Base-by-base conservation (phyloP, 1,140 invertebrate genomes). In the Cylas formicarius region DNA sequence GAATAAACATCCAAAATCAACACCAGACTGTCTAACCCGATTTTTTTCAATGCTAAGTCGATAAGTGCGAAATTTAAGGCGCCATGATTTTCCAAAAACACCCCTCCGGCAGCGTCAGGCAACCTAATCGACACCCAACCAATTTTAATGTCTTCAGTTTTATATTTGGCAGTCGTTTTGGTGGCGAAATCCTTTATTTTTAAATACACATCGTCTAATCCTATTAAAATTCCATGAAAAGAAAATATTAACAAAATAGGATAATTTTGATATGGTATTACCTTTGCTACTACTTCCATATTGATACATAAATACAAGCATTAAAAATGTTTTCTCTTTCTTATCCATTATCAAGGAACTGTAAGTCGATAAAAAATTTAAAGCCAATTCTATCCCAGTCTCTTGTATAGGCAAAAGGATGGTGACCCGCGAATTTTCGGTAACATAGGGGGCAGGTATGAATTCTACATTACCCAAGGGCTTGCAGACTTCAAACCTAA, bases 401-500 rank as follows among this genome's bases (percentile, higher is more conserved):
- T 68, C 67, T 48, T 72, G 67, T 0, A 86, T 66, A 1, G 79
- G 77, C 21, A 94, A 57, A 44, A 94, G 61, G 38, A 94, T 68
- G 52, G 81, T 79, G 2, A 95, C 76, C 51, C 84, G 68, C 2
- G 81, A 78, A 60, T 82, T 89, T 73, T 95, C 91, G 0, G 87
- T 95, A 2, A 94, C 89, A 66, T 92, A 94, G 2, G 90, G 88
- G 60, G 89, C 84, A 3, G 84, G 78, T 6, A 93, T 72, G 26
- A 93, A 77, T 67, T 94, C 86, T 3, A 89, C 80, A 58, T 83
- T 79, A 16, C 86, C 84, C 29, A 95, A 64, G 1, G 86, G 82
- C 53, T 92, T 84, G 33, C 80, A 77, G 20, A 81, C 73, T 71
- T 87, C 76, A 36, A 82, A 65, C 55, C 73, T 73, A 43, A 33